Base-by-base conservation (phyloP, 2,888 invertebrate species). In the Dinocampus coccinellae region DNA sequence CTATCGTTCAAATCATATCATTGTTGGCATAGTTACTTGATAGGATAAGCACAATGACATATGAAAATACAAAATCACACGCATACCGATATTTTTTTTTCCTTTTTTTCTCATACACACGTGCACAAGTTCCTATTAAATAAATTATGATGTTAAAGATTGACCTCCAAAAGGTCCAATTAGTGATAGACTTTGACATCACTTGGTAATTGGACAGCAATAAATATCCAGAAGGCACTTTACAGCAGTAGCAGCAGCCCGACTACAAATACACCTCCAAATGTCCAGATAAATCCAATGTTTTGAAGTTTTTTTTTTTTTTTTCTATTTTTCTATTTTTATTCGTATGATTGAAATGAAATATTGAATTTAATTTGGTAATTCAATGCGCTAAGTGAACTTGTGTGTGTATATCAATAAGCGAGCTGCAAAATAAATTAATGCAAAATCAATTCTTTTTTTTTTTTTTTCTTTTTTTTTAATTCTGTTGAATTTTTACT, bases 141-240 rank as follows among this genome's bases (percentile, higher is more conserved):
- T n/a, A 34, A 60, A 60, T n/a, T 60, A 55, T 47, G 22, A 68
- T 60, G 58, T 72, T 52, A 70, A 68, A 76, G 75, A 82, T 80
- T 82, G 78, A 84, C 84, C 84, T 84, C 84, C 84, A 84, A 73
- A 84, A 84, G 74, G 76, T 82, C 84, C 84, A 84, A 78, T 82
- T 83, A 81, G 80, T 74, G 74, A 76, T 77, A 76, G 83, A 81
- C 78, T 83, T 84, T 76, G 84, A 80, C 83, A 84, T 84, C 16
- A 60, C 55, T 66, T 66, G 55, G 53, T 55, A 61, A 66, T 33
- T 58, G 22, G 47, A 26, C 42, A 64, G 22, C 24, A 39, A 39
- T 39, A 47, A 47, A 64, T 34, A 61, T 36, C 22, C 42, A 47
- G 47, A 47, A 47, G 47, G 9, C 47, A 47, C 16, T 47, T 47